Base-by-base conservation (phyloP, 2,797 vertebrate genomes). In the Chrysocyon brachyurus region DNA sequence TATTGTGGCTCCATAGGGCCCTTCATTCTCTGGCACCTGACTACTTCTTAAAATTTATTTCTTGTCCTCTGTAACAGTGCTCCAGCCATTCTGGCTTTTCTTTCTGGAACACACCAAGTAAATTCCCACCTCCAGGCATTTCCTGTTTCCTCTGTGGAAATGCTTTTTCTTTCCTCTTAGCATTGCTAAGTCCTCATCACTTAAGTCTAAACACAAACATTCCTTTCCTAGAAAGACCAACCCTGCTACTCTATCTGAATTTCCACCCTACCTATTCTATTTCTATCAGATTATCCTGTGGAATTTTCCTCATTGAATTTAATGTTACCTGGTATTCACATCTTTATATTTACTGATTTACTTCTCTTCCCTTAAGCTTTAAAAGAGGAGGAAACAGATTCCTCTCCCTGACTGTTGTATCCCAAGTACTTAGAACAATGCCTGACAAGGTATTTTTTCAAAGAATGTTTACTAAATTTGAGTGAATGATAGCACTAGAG, bases 321-420 rank as follows among this genome's bases (percentile, higher is more conserved):
- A 64, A 75, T 12, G 1, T 73, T 49, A 75, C n/a, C 22, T n/a
- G 33, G 4, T 46, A 66, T 61, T 72, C 31, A 96, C 61, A 31
- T 93, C 6, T 82, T 94, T 72, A 52, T 36, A 56, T 93, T 86
- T 91, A 46, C 28, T 66, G n/a, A 72, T 72, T 91, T 64, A 63
- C 36, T 88, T 93, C 72, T 68, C 49, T 9, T 87, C 17, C n/a
- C 26, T 3, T 49, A 78, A 81, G 31, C 46, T 28, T 81, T 66
- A 46, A 22, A 88, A 73, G 66, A 68, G 31, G 0, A 93, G 36
- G 49, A 7, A 68, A 36, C 2, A 68, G 22, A 14, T 26, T 70
- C 11, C 4, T 84, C 70, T 94, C 54, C 11, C 59, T 87, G 90
- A 87, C 4, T 87, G 40, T 46, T 89, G 1, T 22, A 84, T 63